phyloP scores from a whole-genome alignment of 2,113 vertebrate species.

The Hepsetus odoe region DNA sequence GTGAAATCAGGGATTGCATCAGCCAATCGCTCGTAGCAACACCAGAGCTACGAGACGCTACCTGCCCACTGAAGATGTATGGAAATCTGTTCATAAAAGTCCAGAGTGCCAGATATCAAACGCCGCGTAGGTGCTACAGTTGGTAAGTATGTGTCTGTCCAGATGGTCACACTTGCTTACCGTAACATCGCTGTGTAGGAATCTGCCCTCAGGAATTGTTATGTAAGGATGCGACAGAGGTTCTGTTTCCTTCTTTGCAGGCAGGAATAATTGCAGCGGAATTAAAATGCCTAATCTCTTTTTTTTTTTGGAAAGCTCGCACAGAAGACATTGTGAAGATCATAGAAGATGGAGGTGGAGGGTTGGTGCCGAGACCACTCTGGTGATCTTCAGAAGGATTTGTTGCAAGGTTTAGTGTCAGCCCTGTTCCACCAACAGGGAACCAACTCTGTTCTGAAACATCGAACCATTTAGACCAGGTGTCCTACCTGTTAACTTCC shows the following conservation, averaged over 20 bases:
- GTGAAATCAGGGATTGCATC: background rate
- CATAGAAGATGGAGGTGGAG: background rate
- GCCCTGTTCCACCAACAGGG: too few relatives aligned
- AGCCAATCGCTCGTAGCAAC: background rate
- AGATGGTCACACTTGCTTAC: background rate
- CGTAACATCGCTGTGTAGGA: too few relatives aligned
- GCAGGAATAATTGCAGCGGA: background rate
- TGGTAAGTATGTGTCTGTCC: background rate
- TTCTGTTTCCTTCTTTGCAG: background rate
- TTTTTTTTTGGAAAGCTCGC: background rate
- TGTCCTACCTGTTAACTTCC: too few relatives aligned
- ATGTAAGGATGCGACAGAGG: background rate
- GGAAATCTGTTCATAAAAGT: background rate
- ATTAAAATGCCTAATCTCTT: background rate
- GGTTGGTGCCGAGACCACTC: too few relatives aligned
- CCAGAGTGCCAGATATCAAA: too few relatives aligned
- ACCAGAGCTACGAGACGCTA: background rate
- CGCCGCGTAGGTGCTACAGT: background rate
- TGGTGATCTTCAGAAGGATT: too few relatives aligned
- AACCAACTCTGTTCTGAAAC: too few relatives aligned
- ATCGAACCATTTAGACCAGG: too few relatives aligned
- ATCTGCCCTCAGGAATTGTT: background rate
- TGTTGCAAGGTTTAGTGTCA: too few relatives aligned
- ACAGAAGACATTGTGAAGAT: background rate
- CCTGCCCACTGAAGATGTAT: background rate